Evolutionary conservation across 2,888 invertebrate genomes (phyloP).

Genomic region (Drosophila subquinaria): DNA sequence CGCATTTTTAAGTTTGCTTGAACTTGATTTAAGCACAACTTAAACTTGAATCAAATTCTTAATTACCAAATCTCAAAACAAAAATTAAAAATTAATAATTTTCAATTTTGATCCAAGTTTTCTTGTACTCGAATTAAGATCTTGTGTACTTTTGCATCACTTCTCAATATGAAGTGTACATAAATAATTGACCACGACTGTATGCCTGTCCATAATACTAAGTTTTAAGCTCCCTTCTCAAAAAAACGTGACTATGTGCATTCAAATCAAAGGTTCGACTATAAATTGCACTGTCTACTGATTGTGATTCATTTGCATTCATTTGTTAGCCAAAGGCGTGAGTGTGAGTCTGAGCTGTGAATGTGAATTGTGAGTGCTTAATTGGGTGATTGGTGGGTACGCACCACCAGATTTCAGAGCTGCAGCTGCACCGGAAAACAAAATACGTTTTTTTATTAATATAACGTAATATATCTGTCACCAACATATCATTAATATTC

Average conservation of each 20-base stretch:
- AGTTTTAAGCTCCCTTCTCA: background rate
- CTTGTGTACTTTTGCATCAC: no score
- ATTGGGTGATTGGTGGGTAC: conserved; percentile 1
- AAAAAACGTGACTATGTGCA: conserved; percentile 38
- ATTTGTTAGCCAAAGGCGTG: conserved; percentile 14
- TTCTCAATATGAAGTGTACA: background rate
- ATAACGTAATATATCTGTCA: background rate
- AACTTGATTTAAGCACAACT: no score
- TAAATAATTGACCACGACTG: background rate
- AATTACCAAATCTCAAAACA: no score
- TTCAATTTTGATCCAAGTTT: no score
- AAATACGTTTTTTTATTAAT: conserved; percentile 27
- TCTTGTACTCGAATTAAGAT: no score
- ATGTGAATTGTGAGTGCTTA: background rate
- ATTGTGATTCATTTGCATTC: conserved; percentile 37
- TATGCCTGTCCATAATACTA: background rate
- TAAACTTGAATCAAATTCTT: no score
- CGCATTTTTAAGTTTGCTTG: no score
- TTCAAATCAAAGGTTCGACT: conserved; percentile 30
- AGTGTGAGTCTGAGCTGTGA: conserved; percentile 2
- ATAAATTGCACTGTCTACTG: conserved; percentile 17
- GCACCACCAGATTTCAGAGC: background rate
- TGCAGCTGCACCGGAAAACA: conserved; percentile 18
- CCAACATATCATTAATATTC: conserved; percentile 31
- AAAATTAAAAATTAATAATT: no score